Base-by-base conservation (phyloP, 2,797 vertebrate species). In the Pelobates cultripes region DNA sequence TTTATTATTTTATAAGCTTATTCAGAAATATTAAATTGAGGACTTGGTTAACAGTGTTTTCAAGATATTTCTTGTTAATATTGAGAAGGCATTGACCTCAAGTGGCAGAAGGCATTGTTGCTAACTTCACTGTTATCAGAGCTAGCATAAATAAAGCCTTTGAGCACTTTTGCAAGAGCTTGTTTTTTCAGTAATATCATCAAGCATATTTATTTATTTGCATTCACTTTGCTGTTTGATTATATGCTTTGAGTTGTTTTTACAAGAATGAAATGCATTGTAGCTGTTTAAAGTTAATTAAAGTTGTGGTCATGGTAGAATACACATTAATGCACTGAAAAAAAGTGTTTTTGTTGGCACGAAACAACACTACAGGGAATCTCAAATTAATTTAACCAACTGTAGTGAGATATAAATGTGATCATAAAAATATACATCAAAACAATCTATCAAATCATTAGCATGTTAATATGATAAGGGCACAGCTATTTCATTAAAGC, bases 381-480 rank as follows among this genome's bases (percentile, higher is more conserved):
- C 66, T 28, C 28, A 28, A 28, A 28, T 3, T 68, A 4, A 68
- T 43, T 68, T 68, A 51, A 51, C 47, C 7, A 68, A 68, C 66
- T 68, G 41, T 43, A 68, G 66, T 43, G 15, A 13, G 15, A 60
- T 13, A 14, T 66, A 45, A 76, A 28, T 28, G 28, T 28, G 28
- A 28, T 28, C 28, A 28, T 28, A 28, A 13, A 64, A 41, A 66
- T 12, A 28, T 13, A 28, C 28, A 28, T 60, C 43, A 43, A 79
- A 72, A 71, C 6, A 63, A 43, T 78, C 4, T 43, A 67, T 80
- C n/a, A 80, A 80, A 55, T 43, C 73, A 73, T 67, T 80, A 73
- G 71, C 64, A 73, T 79, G 70, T 45, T 63, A 60, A 68, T 68
- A 67, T 67, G 70, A 79, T 66, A 43, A 63, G 61, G 61, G 57